Evolutionary conservation across 2,113 vertebrate species (phyloP), one percentile per base, ranked within the genome.

Genomic region (Poecile atricapillus): DNA sequence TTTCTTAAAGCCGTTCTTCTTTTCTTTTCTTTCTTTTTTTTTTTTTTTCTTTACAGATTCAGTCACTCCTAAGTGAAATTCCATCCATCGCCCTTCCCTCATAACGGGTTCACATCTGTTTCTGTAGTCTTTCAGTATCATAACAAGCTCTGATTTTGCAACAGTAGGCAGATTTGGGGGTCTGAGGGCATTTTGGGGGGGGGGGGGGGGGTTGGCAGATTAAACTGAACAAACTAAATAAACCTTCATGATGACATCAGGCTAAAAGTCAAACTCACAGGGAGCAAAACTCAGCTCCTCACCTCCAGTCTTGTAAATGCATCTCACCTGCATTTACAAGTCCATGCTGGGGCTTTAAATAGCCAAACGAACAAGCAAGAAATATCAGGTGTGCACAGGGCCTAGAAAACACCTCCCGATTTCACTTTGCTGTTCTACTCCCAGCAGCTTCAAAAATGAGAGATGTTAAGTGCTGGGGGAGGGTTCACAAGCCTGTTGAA

Each of bases 61-160:
- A 74, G 23, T 81, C 64, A 56, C 53, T 84, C n/a, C 50, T 85
- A 67, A 93, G 43, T 33, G 24, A 88, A 94, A 94, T 86, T 56
- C 56, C 63, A 64, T 83, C 90, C 19, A 1, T 88, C 81, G 91
- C 27, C 37, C 62, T 73, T 84, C 87, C 28, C 23, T 95, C 71
- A 8, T 81, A 93, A 74, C 1, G 0, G 71, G 69, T 33, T 78
- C 68, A 64, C 56, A 56, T 80, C 82, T 85, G 68, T 70, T 94
- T 77, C 80, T 93, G 56, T n/a, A 65, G 82, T 46, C 53, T 79
- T 58, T 39, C 14, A 2, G 39, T 87, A 49, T 52, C 71, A 85
- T 30, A 88, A 46, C 41, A 83, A 94, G 37, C 39, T 83, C 89
- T 89, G 69, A 68, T 93, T 95, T 95, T 92, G 90, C 67, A 95